Base-by-base conservation (phyloP, 2,888 invertebrate genomes). In the Gnatocerus cornutus region DNA sequence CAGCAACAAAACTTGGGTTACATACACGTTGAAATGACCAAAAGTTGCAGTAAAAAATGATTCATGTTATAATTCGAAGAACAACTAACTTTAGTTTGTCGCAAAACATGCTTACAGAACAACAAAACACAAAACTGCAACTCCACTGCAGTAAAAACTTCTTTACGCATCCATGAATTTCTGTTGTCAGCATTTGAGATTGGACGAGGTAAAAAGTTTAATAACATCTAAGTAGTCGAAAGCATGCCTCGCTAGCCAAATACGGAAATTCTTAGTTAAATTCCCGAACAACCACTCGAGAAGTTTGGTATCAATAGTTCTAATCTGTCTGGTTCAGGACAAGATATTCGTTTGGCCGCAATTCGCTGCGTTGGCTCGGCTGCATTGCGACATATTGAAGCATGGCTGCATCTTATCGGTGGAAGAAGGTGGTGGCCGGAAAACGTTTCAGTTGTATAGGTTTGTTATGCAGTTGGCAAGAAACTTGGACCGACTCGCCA, bases 341-440 rank as follows among this genome's bases (percentile, higher is more conserved):
- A 46, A 64, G 53, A 53, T 64, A 45, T 59, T 43, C 58, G 10
- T 50, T 53, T 61, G 43, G 50, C 53, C 68, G 63, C 56, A 56
- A 76, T 76, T 69, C 76, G 77, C 76, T 76, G 77, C 73, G 78
- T 74, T 71, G 67, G 77, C 79, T 39, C 62, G 46, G 73, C 82
- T 81, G 82, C 81, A 82, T 78, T 82, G 82, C 82, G 82, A 80
- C 82, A 80, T 79, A 79, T 81, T 80, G 79, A 80, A 78, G 78
- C 81, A 82, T 80, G 79, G 79, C 76, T 78, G 79, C 79, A 78
- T 78, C 79, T 79, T 78, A 81, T 79, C 79, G 74, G 71, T 58
- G 27, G 48, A 41, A 66, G 53, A 64, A 65, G 50, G 48, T 61
- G 74, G 64, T 56, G 65, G 68, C 72, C 71, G 72, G 74, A 71